Evolutionary conservation across 2,888 invertebrate genomes (phyloP).

Genomic region (Argyra leucocephala): DNA sequence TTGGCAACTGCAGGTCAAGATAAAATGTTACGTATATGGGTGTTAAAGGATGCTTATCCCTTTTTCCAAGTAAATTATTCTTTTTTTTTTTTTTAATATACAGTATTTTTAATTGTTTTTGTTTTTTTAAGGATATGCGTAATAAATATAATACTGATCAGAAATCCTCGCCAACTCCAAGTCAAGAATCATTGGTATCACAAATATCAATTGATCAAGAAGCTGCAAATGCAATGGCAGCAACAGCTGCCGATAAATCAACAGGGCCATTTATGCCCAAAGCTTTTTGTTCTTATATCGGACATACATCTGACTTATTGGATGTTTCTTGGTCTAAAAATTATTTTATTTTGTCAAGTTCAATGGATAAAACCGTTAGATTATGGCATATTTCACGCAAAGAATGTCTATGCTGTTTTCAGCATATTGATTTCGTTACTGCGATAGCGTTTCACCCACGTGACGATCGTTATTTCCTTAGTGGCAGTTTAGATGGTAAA

Average conservation of each 20-base stretch:
- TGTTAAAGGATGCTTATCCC: conserved; percentile 76
- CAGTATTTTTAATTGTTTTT: neutral
- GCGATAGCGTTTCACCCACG: conserved; percentile 97
- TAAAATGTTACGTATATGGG: conserved; percentile 88
- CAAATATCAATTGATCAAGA: conserved; percentile 60
- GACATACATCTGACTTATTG: conserved; percentile 90
- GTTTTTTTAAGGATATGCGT: conserved; percentile 66
- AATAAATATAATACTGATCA: conserved; percentile 85
- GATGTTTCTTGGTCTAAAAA: conserved; percentile 99
- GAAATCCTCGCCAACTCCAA: conserved; percentile 85
- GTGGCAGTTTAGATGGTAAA: conserved; percentile 96
- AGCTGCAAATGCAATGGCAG: conserved; percentile 45
- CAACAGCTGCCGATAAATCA: conserved; percentile 50
- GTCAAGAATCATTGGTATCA: conserved; percentile 81
- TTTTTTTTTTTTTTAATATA: conserved; percentile 15
- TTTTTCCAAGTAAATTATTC: conserved; percentile 66
- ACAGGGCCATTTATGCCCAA: conserved; percentile 73
- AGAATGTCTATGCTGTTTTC: conserved; percentile 97
- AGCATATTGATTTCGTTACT: conserved; percentile 98
- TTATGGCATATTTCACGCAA: conserved; percentile 96
- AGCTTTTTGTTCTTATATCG: conserved; percentile 86
- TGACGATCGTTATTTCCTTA: conserved; percentile 82
- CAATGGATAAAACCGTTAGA: conserved; percentile 96
- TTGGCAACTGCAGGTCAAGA: conserved; percentile 97
- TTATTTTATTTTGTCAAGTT: conserved; percentile 93